Evolutionary conservation across 2,888 invertebrate genomes (phyloP).

Genomic region (Apoda limacodes): DNA sequence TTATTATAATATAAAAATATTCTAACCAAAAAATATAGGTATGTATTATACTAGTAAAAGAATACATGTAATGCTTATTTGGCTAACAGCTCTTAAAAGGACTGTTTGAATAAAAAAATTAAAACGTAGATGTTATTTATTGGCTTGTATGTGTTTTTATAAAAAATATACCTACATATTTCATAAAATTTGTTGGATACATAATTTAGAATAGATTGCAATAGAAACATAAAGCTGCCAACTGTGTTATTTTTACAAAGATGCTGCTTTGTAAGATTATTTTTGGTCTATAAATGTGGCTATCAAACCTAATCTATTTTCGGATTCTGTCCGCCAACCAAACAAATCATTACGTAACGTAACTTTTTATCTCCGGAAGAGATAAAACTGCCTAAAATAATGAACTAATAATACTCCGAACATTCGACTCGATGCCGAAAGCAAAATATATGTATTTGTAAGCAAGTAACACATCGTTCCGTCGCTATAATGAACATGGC

Average conservation of each 20-base stretch:
- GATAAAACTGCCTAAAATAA: constrained; percentile 62
- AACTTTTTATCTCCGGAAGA: constrained; percentile 56
- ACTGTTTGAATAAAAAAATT: no score
- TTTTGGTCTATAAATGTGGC: no score
- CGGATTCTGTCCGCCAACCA: constrained; percentile 23
- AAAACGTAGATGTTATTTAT: no score
- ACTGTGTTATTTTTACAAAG: constrained; percentile 28
- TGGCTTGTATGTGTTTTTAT: no score
- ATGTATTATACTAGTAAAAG: no score
- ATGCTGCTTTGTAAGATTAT: constrained; percentile 28
- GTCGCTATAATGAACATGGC: constrained; percentile 66
- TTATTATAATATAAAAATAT: no score
- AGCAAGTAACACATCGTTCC: constrained; percentile 65
- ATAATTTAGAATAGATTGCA: no score
- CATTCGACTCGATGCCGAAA: constrained; percentile 37
- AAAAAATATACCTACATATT: no score
- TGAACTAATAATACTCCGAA: constrained; percentile 52
- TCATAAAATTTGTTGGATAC: no score
- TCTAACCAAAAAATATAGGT: no score
- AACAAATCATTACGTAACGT: constrained; percentile 39
- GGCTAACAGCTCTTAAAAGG: no score
- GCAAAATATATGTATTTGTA: constrained; percentile 64
- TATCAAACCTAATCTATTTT: constrained; percentile 30
- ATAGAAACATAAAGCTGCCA: constrained; percentile 31
- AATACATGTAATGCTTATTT: no score